These are phyloP conservation scores for sheep (Ovis aries) DNA, from an alignment of 2,113 vertebrate genomes.

Conservation along the genomic window DNA sequence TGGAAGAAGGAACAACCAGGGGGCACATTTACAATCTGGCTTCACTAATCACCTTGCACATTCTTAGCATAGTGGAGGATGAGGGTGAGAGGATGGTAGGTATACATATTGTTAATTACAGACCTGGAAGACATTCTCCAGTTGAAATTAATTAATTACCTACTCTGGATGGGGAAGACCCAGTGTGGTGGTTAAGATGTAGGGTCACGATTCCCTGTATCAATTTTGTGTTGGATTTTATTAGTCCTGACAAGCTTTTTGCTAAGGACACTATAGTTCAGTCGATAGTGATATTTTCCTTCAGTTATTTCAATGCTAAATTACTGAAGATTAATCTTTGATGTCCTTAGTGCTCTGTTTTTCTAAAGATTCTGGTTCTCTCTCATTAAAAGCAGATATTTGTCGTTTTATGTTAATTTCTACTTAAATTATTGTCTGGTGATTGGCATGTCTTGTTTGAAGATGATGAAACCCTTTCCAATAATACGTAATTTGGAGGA, in stretches of 20 bases:
- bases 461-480: neutral
- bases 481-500: neutral
- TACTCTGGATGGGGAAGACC: slow-evolving; percentile 59
- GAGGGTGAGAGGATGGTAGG: slow-evolving; percentile 4
- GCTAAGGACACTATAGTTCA: slow-evolving; percentile 39
- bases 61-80: neutral
- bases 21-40: slow-evolving; percentile 43
- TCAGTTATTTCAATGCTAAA: slow-evolving; percentile 24
- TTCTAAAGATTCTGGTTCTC: neutral
- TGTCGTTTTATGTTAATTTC: neutral
- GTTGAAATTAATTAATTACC: slow-evolving; percentile 75
- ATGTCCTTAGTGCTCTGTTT: slow-evolving; percentile 37
- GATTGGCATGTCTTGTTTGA: slow-evolving; percentile 17
- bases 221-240: slow-evolving; percentile 58
- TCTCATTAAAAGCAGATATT: neutral
- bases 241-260: slow-evolving; percentile 73
- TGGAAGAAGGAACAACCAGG: neutral
- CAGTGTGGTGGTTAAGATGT: slow-evolving; percentile 57
- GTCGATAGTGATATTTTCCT: slow-evolving; percentile 8
- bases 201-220: slow-evolving; percentile 66
- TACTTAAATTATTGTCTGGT: neutral
- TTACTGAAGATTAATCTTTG: slow-evolving; percentile 46
- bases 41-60: slow-evolving; percentile 59
- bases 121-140: slow-evolving; percentile 55
- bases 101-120: slow-evolving; percentile 74